phyloP scores from a whole-genome alignment of 2,888 invertebrate genomes.

The Trissoscelio sp. region DNA sequence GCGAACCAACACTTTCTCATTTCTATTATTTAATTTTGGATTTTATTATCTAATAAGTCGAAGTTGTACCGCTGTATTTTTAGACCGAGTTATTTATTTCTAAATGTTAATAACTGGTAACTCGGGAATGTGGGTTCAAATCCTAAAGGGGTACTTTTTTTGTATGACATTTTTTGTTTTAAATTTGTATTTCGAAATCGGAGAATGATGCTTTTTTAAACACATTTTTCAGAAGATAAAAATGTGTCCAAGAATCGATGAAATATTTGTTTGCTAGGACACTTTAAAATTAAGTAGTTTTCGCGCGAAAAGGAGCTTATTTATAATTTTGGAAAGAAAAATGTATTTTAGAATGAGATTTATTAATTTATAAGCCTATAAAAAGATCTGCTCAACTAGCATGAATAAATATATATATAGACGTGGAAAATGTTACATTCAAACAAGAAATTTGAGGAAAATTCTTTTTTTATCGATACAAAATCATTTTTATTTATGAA shows the following conservation, averaged over 20 bases:
- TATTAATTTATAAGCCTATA: conserved; percentile 31
- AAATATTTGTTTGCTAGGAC: too few species aligned
- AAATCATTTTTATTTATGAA: background rate
- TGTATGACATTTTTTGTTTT: too few species aligned
- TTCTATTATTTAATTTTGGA: background rate
- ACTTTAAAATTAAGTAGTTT: too few species aligned
- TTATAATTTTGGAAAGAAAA: conserved; percentile 6
- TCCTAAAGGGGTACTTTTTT: too few species aligned
- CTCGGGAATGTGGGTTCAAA: too few species aligned
- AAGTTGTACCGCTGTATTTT: background rate
- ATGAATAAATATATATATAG: conserved; percentile 31
- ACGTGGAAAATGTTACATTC: conserved; percentile 12
- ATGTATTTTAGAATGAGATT: conserved; percentile 23
- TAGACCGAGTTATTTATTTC: background rate
- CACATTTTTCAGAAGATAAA: too few species aligned
- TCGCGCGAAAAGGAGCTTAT: background rate
- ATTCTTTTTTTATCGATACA: background rate
- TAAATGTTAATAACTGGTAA: background rate
- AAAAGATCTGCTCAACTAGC: conserved; percentile 30
- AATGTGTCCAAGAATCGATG: too few species aligned
- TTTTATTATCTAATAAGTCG: background rate
- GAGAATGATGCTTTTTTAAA: too few species aligned
- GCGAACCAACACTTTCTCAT: background rate
- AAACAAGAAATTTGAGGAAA: conserved; percentile 9
- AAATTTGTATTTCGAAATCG: too few species aligned